Conservation (phyloP, 2,797 vertebrate genomes). For the Tachyglossus aculeatus region DNA sequence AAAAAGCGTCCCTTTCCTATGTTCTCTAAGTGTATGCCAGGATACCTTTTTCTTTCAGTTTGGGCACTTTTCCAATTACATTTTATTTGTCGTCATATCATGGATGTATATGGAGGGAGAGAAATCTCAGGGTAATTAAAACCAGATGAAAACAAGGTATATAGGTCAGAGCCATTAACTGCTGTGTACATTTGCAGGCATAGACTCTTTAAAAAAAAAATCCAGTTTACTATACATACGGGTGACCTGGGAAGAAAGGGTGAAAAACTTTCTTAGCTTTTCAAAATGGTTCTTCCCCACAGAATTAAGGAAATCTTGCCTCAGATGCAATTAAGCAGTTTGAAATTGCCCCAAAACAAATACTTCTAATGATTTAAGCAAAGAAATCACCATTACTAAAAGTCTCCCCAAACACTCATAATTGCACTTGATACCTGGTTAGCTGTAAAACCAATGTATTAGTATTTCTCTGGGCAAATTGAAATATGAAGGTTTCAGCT, state of each 20-base stretch:
- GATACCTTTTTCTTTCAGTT: not conserved
- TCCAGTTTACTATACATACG: not conserved
- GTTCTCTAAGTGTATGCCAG: not conserved
- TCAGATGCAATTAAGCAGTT: not conserved
- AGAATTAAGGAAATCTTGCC: conserved; percentile 3
- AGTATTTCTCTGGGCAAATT: conserved; percentile 28
- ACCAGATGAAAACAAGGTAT: not conserved
- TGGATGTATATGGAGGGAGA: conserved; percentile 6
- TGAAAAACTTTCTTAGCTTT: not conserved
- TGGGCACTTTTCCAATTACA: not conserved
- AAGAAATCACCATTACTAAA: not conserved
- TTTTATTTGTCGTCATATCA: conserved; percentile 5
- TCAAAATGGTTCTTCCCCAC: not conserved
- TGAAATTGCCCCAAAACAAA: conserved; percentile 3
- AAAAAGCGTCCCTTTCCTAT: conserved; percentile 5
- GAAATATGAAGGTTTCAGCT: conserved; percentile 22
- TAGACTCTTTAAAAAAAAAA: not conserved
- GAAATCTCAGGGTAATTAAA: not conserved
- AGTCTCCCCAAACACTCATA: not conserved
- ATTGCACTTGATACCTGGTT: not conserved
- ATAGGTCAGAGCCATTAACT: not conserved
- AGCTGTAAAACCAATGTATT: conserved; percentile 42
- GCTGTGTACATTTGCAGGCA: not conserved
- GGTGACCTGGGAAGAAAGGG: accelerated
- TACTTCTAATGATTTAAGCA: not conserved